Evolutionary conservation across 2,113 vertebrate genomes (phyloP).

Genomic region (Hippocampus mohnikei): DNA sequence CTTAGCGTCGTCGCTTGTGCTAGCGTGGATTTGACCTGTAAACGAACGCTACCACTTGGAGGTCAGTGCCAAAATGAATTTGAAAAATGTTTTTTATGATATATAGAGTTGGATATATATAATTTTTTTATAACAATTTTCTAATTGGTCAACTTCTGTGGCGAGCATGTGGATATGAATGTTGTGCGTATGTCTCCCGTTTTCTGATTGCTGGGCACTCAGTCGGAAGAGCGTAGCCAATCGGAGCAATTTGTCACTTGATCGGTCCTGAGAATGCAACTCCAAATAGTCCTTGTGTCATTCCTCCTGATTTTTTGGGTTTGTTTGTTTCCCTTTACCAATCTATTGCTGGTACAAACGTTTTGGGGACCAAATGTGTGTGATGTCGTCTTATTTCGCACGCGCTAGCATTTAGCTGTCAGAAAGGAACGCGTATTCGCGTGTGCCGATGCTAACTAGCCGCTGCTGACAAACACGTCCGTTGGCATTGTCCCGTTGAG

Average conservation of each 20-base stretch:
- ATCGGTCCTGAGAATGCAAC: not conserved
- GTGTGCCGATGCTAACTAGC: not conserved
- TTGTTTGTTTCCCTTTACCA: not conserved
- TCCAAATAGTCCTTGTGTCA: not conserved
- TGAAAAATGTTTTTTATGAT: not conserved
- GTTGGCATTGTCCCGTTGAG: not conserved
- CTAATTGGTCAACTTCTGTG: not conserved
- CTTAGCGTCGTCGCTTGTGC: not conserved
- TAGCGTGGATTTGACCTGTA: not conserved
- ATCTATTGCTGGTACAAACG: not conserved
- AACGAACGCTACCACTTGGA: not conserved
- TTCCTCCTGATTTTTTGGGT: not conserved
- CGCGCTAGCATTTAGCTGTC: not conserved
- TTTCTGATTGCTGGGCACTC: not conserved
- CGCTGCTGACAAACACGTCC: not conserved
- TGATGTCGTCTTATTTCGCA: not conserved
- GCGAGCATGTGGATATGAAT: not conserved
- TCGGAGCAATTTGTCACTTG: not conserved
- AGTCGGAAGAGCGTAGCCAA: not conserved
- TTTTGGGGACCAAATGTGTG: not conserved
- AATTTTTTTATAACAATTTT: not conserved
- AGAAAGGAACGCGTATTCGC: not conserved
- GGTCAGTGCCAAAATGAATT: not conserved
- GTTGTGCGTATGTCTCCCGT: not conserved
- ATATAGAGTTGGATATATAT: not conserved